Evolutionary conservation across 2,113 vertebrate genomes (phyloP).

Genomic region (Macaca nemestrina): DNA sequence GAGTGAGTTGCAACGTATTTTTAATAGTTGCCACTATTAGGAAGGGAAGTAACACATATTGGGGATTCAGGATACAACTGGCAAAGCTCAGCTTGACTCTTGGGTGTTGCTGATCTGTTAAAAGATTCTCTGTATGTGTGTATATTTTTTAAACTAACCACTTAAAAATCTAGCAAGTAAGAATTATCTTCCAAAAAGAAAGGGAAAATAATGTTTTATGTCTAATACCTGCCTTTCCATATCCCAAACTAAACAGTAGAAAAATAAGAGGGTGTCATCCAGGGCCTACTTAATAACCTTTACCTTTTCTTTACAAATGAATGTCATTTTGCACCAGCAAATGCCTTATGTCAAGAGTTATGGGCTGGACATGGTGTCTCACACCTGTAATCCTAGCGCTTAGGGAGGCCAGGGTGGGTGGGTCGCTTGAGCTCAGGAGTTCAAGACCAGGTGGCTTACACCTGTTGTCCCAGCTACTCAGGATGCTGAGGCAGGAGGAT

Average conservation of each 20-base stretch:
- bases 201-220: not conserved
- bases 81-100: not conserved
- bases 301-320: not conserved
- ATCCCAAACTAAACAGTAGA: not conserved
- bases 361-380: no score
- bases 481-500: no score
- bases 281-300: not conserved
- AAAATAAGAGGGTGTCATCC: not conserved
- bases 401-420: no score
- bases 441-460: no score
- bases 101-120: not conserved
- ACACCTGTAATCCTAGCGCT: no score
- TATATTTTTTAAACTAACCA: not conserved
- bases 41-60: not conserved
- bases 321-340: not conserved
- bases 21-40: not conserved
- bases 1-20: not conserved
- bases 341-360: not conserved
- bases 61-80: not conserved
- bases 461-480: no score
- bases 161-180: conserved; percentile 1
- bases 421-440: no score
- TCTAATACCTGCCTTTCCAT: not conserved
- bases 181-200: not conserved
- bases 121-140: not conserved